Evolutionary conservation across 2,113 vertebrate genomes (phyloP).

Genomic region (Chaenogobius annularis): DNA sequence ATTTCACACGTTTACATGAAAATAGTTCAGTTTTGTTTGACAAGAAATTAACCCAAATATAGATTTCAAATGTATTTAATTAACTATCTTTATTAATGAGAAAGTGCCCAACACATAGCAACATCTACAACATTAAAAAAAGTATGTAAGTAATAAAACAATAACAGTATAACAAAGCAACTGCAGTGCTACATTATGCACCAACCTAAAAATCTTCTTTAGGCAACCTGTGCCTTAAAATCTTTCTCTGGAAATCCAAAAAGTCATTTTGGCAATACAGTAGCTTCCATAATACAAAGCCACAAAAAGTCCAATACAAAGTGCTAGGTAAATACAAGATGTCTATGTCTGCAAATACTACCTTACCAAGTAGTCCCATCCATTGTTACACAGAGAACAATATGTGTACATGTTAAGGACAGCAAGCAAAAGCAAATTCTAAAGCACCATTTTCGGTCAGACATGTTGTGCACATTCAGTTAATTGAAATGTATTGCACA

Average conservation of each 20-base stretch:
- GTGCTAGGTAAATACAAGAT: constrained; percentile 69
- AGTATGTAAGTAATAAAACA: constrained; percentile 57
- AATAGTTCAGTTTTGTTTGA: not conserved
- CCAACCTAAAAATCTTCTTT: constrained; percentile 76
- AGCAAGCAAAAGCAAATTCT: constrained; percentile 65
- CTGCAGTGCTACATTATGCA: constrained; percentile 80
- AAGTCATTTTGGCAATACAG: constrained; percentile 65
- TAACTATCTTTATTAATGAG: constrained; percentile 75
- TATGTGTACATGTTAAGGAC: constrained; percentile 46
- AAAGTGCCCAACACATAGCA: constrained; percentile 72
- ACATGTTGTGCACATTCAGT: constrained; percentile 67
- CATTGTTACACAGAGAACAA: constrained; percentile 39
- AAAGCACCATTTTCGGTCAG: constrained; percentile 77
- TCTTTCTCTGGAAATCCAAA: constrained; percentile 69
- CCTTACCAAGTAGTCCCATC: constrained; percentile 32
- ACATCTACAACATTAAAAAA: constrained; percentile 39
- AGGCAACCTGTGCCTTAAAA: constrained; percentile 89
- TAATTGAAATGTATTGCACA: constrained; percentile 71
- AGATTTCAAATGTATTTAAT: constrained; percentile 30
- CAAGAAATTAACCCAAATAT: not conserved
- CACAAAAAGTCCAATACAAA: constrained; percentile 76
- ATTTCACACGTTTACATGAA: too few relatives aligned
- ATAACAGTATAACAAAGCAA: constrained; percentile 81
- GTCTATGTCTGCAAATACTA: constrained; percentile 55
- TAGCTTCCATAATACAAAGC: constrained; percentile 67